Percentiles rank a stretch among this genome's conserved stretches.
phyloP scores from a whole-genome alignment of 2,113 vertebrate species.

The Gobius niger region DNA sequence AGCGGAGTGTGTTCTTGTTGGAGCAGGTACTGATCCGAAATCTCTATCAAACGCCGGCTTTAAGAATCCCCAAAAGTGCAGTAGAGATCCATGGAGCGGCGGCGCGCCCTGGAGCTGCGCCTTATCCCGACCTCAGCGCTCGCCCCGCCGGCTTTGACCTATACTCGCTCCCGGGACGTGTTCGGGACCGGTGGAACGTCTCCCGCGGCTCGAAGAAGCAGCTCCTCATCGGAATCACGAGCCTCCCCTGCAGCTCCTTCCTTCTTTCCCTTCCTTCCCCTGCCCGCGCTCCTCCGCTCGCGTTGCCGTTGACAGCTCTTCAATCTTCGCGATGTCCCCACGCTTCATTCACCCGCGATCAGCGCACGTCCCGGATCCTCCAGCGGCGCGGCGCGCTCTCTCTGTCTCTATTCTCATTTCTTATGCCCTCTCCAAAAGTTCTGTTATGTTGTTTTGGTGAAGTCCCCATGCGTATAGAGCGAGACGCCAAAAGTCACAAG shows the following conservation, averaged over 20 bases:
- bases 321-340: slow-evolving; percentile 48
- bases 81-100: slow-evolving; percentile 77
- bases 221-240: slow-evolving; percentile 25
- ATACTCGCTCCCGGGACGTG: slow-evolving; percentile 26
- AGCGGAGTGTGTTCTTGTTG: slow-evolving; percentile 31
- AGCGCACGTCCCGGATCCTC: slow-evolving; percentile 25
- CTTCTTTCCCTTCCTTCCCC: no score
- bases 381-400: slow-evolving; percentile 11
- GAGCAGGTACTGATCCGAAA: slow-evolving; percentile 56
- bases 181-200: slow-evolving; percentile 16
- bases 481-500: slow-evolving; percentile 47
- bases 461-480: slow-evolving; percentile 43
- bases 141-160: slow-evolving; percentile 25
- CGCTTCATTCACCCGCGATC: slow-evolving; percentile 19
- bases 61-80: slow-evolving; percentile 72
- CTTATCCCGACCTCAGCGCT: slow-evolving; percentile 62
- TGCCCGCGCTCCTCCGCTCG: slow-evolving; percentile 39
- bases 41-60: slow-evolving; percentile 61
- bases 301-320: slow-evolving; percentile 53
- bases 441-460: slow-evolving; percentile 35
- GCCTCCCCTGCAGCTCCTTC: slow-evolving; percentile 37
- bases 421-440: slow-evolving; percentile 39
- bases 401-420: slow-evolving; percentile 29
- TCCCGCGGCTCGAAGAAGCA: neutral
- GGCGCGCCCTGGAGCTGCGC: slow-evolving; percentile 44